Evolutionary conservation across 2,888 invertebrate genomes (phyloP).

Genomic region (Lutraria lutraria): DNA sequence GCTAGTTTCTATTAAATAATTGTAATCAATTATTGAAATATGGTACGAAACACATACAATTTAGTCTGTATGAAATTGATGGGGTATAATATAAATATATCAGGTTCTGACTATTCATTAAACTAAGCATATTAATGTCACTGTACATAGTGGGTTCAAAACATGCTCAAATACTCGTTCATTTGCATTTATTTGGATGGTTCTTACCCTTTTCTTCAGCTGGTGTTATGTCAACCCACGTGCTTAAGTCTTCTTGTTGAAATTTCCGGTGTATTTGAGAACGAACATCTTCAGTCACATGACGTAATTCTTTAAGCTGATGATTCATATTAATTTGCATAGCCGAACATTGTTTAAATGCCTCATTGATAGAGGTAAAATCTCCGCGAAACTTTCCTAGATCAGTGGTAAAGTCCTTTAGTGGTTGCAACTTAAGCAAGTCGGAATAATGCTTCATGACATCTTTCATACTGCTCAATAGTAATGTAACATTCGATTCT

Average conservation of each 20-base stretch:
- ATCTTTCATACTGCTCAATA: conserved; percentile 67
- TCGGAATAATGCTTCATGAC: conserved; percentile 69
- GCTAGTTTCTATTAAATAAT: too few relatives aligned
- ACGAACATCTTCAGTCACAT: conserved; percentile 68
- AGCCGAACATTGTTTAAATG: conserved; percentile 66
- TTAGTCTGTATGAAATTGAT: too few relatives aligned
- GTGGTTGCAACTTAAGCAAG: conserved; percentile 61
- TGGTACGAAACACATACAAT: too few relatives aligned
- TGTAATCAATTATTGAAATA: too few relatives aligned
- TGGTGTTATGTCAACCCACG: conserved; percentile 72
- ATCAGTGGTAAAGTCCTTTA: conserved; percentile 71
- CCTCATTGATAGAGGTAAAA: conserved; percentile 71
- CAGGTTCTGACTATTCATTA: too few relatives aligned
- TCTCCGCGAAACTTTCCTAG: conserved; percentile 74
- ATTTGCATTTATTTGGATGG: too few relatives aligned
- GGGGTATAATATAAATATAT: too few relatives aligned
- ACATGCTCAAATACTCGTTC: too few relatives aligned
- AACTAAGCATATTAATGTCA: too few relatives aligned
- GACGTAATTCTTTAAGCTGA: conserved; percentile 70
- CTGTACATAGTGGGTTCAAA: too few relatives aligned
- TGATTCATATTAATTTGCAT: conserved; percentile 68
- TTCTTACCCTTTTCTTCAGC: conserved; percentile 69
- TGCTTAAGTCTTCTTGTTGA: conserved; percentile 72
- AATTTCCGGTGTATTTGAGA: conserved; percentile 71
- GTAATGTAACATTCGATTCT: conserved; percentile 61